Evolutionary conservation across 2,888 invertebrate genomes (phyloP), one percentile per base, ranked within the genome.

Genomic region (Noctua janthina): DNA sequence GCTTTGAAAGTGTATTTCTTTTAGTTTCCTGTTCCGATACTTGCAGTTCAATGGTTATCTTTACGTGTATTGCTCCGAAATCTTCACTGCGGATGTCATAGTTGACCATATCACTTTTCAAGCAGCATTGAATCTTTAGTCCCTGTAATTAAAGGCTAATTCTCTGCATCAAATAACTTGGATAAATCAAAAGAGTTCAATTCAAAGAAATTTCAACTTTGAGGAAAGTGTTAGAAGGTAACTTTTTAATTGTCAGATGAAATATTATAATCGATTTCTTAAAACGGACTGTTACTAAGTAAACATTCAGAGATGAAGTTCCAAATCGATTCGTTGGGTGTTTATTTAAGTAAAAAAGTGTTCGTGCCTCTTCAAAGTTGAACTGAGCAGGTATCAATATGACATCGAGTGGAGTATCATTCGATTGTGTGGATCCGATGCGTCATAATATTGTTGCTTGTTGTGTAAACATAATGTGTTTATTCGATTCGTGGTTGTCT

Each of bases 221-320:
- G 59, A 70, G n/a, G 6, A 29, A 20, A 66, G 46, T 10, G 11
- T 0, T 46, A 39, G 88, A 91, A 91, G 91, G 91, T 84, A 76
- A 71, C 82, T 84, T 89, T 91, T 93, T 81, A 74, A 82, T 72
- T 84, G 85, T 13, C 74, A 64, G 56, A 64, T 39, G 39, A 20
- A 76, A 69, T 84, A 84, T 81, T 79, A 72, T 87, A 96, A 95
- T 95, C 95, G 94, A 95, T 95, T 95, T 95, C 94, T 94, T 94
- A 92, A 94, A 95, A 93, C 95, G 93, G 94, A 94, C 94, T 96
- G 95, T 96, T 96, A 95, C 96, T 95, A 95, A 96, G 95, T 95
- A 96, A 96, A 96, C 93, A 96, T 95, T 95, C 89, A 78, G 91
- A 93, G 94, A 94, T 95, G 94, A 93, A 94, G 94, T 89, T 92